Evolutionary conservation across 30 jellyfish, hydroid and myxozoan species (phyloP), one percentile per base, ranked within the genome.

Genomic region (Aurelia coerulea): DNA sequence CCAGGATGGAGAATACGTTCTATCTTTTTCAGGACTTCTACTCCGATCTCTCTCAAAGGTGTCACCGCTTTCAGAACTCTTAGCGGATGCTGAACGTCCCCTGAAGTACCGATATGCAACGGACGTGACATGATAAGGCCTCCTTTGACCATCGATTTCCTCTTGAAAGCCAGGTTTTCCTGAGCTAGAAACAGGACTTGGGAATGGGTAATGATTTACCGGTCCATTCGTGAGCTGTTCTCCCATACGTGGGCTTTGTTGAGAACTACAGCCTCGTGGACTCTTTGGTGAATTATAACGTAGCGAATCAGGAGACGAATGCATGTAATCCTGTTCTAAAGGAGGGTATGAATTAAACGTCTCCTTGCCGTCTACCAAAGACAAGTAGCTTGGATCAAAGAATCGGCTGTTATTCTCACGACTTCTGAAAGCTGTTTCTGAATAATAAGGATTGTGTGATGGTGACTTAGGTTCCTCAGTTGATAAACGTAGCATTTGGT

Each of bases 51-150:
- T 42, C 31, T 56, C 64, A 4, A 23, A 4, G 62, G 15, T 51
- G 12, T 18, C 50, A 8, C 42, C 32, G 31, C 56, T 17, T 29
- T 50, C 71, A 7, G 51, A 46, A 34, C 34, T 46, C 54, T 14
- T 76, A 19, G 39, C 74, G 0, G 75, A 56, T 0, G 86, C 63
- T 10, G 83, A 35, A 2, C 93, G 70, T 29, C 79, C 76, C 53
- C 76, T 84, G 39, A 80, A n/a, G 83, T 84, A 84, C 49, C 93
- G 63, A 23, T 52, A 75, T 17, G 93, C 93, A 2, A 84, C 93
- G 4, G 88, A 73, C 14, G 93, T 84, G 33, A 84, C 88, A 46
- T 84, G 93, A 65, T 84, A 84, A 2, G 88, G 74, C 33, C 77
- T 76, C 74, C 46, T 62, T 29, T 62, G 63, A 56, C 86, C 80